Evolutionary conservation across 2,113 vertebrate genomes (phyloP).

Genomic region (Bufo bufo): DNA sequence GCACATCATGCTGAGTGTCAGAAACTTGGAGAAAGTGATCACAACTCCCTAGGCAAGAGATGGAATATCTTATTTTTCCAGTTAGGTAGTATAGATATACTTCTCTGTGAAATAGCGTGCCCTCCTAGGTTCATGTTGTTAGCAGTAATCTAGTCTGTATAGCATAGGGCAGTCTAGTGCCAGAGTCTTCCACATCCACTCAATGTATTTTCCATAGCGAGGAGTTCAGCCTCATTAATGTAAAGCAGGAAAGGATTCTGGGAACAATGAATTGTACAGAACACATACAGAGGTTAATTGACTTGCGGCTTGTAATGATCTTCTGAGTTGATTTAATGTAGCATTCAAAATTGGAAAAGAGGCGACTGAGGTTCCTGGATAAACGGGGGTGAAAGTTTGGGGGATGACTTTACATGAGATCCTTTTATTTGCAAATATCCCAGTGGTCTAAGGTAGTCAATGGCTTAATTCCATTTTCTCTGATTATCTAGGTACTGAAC

Average conservation of each 20-base stretch:
- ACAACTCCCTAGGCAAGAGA: neutral
- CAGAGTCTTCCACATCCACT: neutral
- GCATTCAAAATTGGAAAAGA: neutral
- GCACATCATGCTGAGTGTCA: neutral
- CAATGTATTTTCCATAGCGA: neutral
- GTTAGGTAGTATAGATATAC: neutral
- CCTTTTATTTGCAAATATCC: too few relatives aligned
- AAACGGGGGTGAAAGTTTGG: neutral
- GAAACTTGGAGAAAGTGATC: neutral
- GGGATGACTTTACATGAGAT: too few relatives aligned
- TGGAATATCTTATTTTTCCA: neutral
- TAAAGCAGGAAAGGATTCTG: neutral
- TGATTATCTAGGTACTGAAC: neutral
- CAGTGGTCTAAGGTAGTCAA: too few relatives aligned
- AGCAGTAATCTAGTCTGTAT: neutral
- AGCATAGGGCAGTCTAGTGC: neutral
- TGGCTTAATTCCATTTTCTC: neutral
- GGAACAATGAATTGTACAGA: neutral
- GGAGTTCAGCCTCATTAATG: neutral
- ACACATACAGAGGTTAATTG: constrained; percentile 17
- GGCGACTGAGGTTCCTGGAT: too few relatives aligned
- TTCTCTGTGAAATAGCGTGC: neutral
- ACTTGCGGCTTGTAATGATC: neutral
- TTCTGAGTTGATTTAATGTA: neutral
- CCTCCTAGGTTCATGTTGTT: neutral